phyloP scores from a whole-genome alignment of 30 jellyfish, hydroid and myxozoan genomes.

The Aurelia sp. region DNA sequence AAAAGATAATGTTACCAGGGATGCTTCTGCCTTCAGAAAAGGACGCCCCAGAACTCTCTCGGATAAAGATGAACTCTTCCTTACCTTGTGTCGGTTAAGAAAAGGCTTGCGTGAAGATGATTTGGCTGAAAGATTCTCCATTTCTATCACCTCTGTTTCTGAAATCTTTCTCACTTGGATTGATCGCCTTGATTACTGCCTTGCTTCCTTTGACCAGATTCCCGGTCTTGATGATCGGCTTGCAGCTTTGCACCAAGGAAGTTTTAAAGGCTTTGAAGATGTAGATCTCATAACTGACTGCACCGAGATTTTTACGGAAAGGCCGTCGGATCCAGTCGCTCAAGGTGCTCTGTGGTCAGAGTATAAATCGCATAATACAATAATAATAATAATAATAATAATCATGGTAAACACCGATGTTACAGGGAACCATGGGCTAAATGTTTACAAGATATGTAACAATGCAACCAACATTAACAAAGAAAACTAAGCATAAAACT shows the following conservation, averaged over 20 bases:
- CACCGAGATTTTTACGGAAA: neutral
- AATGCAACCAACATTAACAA: too few relatives aligned
- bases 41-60: conserved; percentile 23
- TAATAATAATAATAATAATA: too few relatives aligned
- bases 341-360: neutral
- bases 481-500: too few relatives aligned
- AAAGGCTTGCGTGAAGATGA: neutral
- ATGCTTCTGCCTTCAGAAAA: neutral
- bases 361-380: conserved; percentile 7
- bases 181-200: conserved; percentile 31
- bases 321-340: neutral
- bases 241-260: neutral
- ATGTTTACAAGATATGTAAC: too few relatives aligned
- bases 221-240: neutral
- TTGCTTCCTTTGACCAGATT: conserved; percentile 5
- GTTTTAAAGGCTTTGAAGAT: conserved; percentile 27
- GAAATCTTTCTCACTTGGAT: conserved; percentile 29
- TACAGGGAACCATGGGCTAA: too few relatives aligned
- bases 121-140: neutral
- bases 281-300: neutral
- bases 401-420: too few relatives aligned
- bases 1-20: neutral
- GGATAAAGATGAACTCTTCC: neutral
- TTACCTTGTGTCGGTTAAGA: conserved; percentile 1
- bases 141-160: neutral